Evolutionary conservation across 2,888 invertebrate species (phyloP), one percentile per base, ranked within the genome.

Genomic region (Orthosia gracilis): DNA sequence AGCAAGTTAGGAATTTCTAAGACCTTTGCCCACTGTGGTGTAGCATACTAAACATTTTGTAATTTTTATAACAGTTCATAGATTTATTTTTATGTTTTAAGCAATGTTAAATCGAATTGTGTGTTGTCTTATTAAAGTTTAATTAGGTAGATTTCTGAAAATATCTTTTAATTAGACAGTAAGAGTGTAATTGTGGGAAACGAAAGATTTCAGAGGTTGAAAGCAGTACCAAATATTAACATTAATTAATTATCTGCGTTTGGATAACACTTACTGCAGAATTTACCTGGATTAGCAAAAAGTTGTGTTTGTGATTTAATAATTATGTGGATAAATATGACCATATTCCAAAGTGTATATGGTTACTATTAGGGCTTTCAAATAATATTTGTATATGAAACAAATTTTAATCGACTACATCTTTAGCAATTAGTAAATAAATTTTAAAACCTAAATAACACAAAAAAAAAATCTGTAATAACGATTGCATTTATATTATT

Each of bases 1-100:
- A 88, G 85, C 85, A 84, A 87, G 80, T 69, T 82, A 62, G 76
- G 52, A 80, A 40, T 74, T 68, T 71, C 76, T 80, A 84, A 71
- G 58, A 58, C 66, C 63, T 50, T 40, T 67, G 61, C 23, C 59
- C 63, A 76, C 72, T 83, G 69, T 67, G 70, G 76, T 69, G 69
- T 78, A 80, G 58, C 69, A 69, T 59, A 7, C 0, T 31, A 58
- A 61, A 52, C 3, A 63, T 26, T 59, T 50, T 3, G 1, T 15
- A 0, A 45, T 31, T 18, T 57, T 18, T 18, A 61, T 17, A 40
- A 40, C 0, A 12, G 4, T 57, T 45, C 55, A 26, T 31, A 18
- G n/a, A 21, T 21, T 67, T 18, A 21, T 52, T 69, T 26, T 18
- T 18, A n/a, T 55, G 11, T 40, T 26, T 18, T 61, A 50, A 61